phyloP scores from a whole-genome alignment of 2,113 vertebrate genomes.

The Eretmochelys imbricata region DNA sequence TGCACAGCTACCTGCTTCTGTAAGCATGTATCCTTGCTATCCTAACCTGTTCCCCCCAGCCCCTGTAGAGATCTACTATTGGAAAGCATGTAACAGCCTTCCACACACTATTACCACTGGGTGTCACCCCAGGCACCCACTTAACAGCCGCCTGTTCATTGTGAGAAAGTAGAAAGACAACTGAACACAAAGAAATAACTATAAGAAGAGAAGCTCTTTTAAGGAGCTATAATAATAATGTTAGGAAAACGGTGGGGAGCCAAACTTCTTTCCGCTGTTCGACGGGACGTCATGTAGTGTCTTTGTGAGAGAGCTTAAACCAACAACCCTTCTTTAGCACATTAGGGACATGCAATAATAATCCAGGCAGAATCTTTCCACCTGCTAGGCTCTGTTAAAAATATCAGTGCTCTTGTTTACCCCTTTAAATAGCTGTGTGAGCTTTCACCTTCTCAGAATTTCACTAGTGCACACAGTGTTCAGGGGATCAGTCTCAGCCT shows the following conservation, averaged over 20 bases:
- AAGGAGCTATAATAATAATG: not conserved
- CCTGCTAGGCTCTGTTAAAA: not conserved
- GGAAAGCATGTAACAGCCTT: not conserved
- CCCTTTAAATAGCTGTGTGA: not conserved
- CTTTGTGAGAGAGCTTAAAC: not conserved
- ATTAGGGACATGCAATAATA: not conserved
- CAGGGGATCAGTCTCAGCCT: not conserved
- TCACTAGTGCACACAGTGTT: not conserved
- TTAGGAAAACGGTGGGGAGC: conserved; percentile 9
- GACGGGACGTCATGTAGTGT: not conserved
- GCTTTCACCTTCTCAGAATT: not conserved
- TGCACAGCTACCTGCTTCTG: not conserved
- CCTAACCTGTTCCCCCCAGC: not conserved
- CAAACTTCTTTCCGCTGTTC: not conserved
- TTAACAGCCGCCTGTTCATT: not conserved
- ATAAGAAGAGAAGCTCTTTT: not conserved
- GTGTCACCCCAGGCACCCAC: conserved; percentile 65
- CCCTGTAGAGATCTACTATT: not conserved
- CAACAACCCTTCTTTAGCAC: not conserved
- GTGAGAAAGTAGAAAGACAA: conserved; percentile 21
- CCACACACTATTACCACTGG: conserved; percentile 46
- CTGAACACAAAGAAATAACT: not conserved
- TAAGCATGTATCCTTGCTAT: not conserved
- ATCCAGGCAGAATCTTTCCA: not conserved
- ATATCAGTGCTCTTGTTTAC: not conserved